Conservation (phyloP, 1,140 invertebrate genomes). For the Lepidurus apus region DNA sequence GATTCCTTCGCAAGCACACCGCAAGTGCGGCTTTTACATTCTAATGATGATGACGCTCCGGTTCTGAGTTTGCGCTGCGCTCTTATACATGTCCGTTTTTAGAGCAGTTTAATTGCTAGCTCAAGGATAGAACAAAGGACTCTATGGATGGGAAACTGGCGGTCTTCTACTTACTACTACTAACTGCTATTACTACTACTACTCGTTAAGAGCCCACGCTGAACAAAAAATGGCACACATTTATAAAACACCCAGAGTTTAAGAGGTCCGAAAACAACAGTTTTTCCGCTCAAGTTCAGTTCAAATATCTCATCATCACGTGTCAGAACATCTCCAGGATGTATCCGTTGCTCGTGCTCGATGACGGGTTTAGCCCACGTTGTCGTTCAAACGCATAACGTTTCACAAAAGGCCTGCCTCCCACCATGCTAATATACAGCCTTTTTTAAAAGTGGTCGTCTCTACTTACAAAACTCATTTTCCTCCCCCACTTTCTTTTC, state of each 20-base stretch:
- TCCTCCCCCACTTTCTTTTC: not conserved
- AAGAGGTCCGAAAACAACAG: not conserved
- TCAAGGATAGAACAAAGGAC: slow-evolving; percentile 2
- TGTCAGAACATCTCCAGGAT: not conserved
- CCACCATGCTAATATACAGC: not conserved
- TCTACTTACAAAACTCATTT: not conserved
- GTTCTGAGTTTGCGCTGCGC: slow-evolving; percentile 5
- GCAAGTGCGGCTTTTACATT: not conserved
- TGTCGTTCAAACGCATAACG: not conserved
- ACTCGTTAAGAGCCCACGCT: not conserved
- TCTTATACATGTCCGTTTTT: not conserved
- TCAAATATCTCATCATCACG: not conserved
- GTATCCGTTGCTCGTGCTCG: not conserved
- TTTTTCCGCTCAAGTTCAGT: not conserved
- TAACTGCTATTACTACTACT: not conserved
- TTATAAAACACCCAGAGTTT: not conserved
- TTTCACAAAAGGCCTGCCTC: not conserved
- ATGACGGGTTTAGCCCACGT: not conserved
- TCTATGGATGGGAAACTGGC: not conserved
- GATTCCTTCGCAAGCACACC: not conserved
- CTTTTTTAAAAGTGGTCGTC: not conserved
- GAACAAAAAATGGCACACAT: not conserved
- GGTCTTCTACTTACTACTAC: not conserved
- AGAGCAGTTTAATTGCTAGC: slow-evolving; percentile 3
- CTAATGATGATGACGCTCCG: not conserved